These are phyloP conservation scores for Hirundichthys speculiger DNA, from an alignment of 2,113 vertebrate species.

Conservation along the genomic window DNA sequence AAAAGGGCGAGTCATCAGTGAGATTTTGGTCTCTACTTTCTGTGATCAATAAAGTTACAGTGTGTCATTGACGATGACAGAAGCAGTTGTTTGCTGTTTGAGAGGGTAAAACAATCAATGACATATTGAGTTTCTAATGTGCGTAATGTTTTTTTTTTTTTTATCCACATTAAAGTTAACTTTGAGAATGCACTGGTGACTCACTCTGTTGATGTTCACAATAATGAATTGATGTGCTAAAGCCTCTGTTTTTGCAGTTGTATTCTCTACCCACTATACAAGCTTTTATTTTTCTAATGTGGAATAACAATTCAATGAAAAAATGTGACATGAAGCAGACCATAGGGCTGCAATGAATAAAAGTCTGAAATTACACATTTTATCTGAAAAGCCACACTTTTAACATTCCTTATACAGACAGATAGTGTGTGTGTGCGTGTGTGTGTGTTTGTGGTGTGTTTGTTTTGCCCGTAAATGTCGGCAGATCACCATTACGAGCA, in stretches of 20 bases:
- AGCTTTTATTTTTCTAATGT: background rate
- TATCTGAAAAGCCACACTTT: slow-evolving; percentile 8
- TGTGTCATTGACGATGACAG: slow-evolving; percentile 1
- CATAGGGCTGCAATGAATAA: background rate
- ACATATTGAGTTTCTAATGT: slow-evolving; percentile 12
- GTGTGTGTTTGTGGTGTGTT: slow-evolving; percentile 39
- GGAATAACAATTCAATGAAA: no score
- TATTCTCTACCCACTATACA: slow-evolving; percentile 4
- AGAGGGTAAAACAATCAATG: slow-evolving; percentile 11
- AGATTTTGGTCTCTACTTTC: slow-evolving; percentile 10
- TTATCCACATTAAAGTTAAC: slow-evolving; percentile 26
- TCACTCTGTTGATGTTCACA: slow-evolving; percentile 34
- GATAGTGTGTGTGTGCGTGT: slow-evolving; percentile 14
- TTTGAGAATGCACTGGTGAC: slow-evolving; percentile 23
- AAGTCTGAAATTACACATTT: slow-evolving; percentile 6
- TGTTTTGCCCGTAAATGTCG: slow-evolving; percentile 55
- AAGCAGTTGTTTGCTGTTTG: background rate
- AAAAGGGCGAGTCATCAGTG: slow-evolving; percentile 16
- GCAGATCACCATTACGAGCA: slow-evolving; percentile 66
- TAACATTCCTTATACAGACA: slow-evolving; percentile 39
- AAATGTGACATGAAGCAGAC: slow-evolving; percentile 1
- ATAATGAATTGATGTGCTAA: slow-evolving; percentile 21
- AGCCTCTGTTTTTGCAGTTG: slow-evolving; percentile 13
- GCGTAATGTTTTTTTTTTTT: background rate
- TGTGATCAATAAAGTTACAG: slow-evolving; percentile 16